phyloP scores from a whole-genome alignment of 30 jellyfish, hydroid and myxozoan species.

The Pelagia noctiluca region DNA sequence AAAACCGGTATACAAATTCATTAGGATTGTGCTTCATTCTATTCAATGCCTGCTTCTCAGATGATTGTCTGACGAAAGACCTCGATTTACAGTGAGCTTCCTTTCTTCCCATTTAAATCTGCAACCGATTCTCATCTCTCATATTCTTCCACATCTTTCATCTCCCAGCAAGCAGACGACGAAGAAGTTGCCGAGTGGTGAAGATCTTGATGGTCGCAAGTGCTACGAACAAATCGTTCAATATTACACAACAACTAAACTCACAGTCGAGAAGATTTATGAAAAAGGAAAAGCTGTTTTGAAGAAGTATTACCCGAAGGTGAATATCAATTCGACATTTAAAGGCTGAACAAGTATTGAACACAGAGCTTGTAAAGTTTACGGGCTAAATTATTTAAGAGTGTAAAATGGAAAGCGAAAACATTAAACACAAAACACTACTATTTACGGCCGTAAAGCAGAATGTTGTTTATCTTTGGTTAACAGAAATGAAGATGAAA shows the following conservation, averaged over 20 bases:
- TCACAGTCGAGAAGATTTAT: conserved; percentile 60
- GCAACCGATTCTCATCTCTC: not conserved
- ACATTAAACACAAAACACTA: no score
- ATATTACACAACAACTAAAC: conserved; percentile 73
- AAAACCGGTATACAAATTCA: no score
- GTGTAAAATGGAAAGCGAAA: no score
- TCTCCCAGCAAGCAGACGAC: conserved; percentile 19
- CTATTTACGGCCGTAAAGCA: no score
- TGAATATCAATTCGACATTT: not conserved
- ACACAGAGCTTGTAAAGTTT: not conserved
- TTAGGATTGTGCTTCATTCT: no score
- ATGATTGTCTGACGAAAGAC: no score
- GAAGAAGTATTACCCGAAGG: conserved; percentile 67
- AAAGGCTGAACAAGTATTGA: not conserved
- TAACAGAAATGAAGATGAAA: no score
- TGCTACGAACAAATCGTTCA: conserved; percentile 67
- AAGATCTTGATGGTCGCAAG: conserved; percentile 50
- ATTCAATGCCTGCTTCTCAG: no score
- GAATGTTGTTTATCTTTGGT: no score
- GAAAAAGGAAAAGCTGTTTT: conserved; percentile 58
- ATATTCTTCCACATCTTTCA: not conserved
- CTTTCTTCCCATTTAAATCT: not conserved
- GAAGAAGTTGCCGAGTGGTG: conserved; percentile 75
- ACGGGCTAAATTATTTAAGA: no score
- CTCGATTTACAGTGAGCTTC: no score